Evolutionary conservation across 2,113 vertebrate genomes (phyloP).

Genomic region (Galbula dea): DNA sequence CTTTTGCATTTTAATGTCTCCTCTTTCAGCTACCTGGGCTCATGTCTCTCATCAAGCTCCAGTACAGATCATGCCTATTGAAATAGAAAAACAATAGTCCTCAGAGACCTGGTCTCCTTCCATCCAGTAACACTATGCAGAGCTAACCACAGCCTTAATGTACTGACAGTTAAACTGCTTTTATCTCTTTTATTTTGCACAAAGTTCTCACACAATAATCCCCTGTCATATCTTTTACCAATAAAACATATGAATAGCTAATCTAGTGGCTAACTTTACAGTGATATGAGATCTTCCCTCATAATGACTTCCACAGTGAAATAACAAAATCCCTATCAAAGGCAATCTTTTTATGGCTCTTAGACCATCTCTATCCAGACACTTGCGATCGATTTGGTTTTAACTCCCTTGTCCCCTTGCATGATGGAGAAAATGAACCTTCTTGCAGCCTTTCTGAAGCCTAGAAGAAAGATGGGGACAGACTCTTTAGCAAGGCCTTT

Average conservation of each 20-base stretch:
- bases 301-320: slow-evolving; percentile 28
- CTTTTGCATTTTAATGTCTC: not conserved
- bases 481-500: too few relatives aligned
- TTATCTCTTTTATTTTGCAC: slow-evolving; percentile 57
- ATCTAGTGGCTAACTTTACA: slow-evolving; percentile 38
- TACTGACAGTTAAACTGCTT: slow-evolving; percentile 66
- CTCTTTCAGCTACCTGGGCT: not conserved
- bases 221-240: slow-evolving; percentile 45
- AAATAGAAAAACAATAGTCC: not conserved
- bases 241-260: slow-evolving; percentile 56
- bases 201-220: slow-evolving; percentile 54
- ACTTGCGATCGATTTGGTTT: not conserved
- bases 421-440: not conserved
- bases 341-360: slow-evolving; percentile 17
- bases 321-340: slow-evolving; percentile 29
- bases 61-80: rapidly evolving
- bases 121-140: slow-evolving; percentile 11
- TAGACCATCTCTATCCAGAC: not conserved
- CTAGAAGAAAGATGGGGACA: too few relatives aligned
- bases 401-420: not conserved
- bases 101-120: not conserved
- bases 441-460: too few relatives aligned
- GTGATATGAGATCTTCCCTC: not conserved
- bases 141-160: slow-evolving; percentile 50
- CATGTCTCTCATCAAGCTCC: not conserved